Base-by-base conservation (phyloP, 37 sponge, comb jelly and placozoan genomes). In the Lycopodina hypogea region DNA sequence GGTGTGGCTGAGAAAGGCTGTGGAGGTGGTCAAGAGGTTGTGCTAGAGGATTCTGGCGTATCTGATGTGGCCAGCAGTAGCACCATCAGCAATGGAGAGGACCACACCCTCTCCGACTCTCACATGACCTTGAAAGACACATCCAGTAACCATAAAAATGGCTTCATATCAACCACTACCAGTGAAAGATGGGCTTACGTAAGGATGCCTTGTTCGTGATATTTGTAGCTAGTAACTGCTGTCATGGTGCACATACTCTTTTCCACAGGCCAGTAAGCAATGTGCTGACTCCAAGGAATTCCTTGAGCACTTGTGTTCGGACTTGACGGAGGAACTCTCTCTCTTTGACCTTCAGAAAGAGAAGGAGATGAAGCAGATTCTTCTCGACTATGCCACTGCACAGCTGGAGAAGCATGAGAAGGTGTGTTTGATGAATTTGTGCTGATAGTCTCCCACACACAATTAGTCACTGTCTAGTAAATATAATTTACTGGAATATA, bases 181-280 rank as follows among this genome's bases (percentile, higher is more conserved):
- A 89, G 89, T 56, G 88, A 93, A 60, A 88, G 79, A 75, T 93
- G 93, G 93, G 86, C 93, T 23, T 85, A 88, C 71, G 92, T 92
- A 53, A 76, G n/a, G n/a, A n/a, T n/a, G n/a, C n/a, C n/a, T n/a
- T n/a, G n/a, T n/a, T n/a, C n/a, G n/a, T n/a, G n/a, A n/a, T n/a
- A n/a, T n/a, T n/a, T n/a, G n/a, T n/a, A n/a, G n/a, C n/a, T n/a
- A n/a, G n/a, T n/a, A n/a, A n/a, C n/a, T n/a, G n/a, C n/a, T n/a
- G n/a, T n/a, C n/a, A n/a, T n/a, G n/a, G n/a, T n/a, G n/a, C n/a
- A n/a, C n/a, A n/a, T n/a, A n/a, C n/a, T n/a, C n/a, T n/a, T 41
- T 38, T 70, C 48, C 45, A 14, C 67, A 92, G 89, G 93, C 89
- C 3, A 89, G 82, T 63, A 76, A 83, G 19, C 68, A 93, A 56